A percentile compares a stretch with the other conserved stretches of the same genome.
These are phyloP conservation scores for Typhlichthys eigenmanni DNA, from an alignment of 2,797 vertebrate genomes.

Conservation along the genomic window DNA sequence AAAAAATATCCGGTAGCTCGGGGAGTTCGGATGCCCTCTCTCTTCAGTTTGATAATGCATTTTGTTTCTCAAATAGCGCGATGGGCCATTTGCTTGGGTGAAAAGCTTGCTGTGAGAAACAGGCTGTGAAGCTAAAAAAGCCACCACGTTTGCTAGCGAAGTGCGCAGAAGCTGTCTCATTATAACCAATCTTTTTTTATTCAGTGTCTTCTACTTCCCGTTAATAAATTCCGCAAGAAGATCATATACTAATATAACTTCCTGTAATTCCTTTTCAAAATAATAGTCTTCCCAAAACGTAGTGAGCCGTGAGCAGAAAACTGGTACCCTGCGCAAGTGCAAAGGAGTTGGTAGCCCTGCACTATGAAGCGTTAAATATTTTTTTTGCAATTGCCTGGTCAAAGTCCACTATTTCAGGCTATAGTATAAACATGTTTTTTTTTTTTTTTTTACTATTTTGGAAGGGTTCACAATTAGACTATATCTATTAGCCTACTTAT, in stretches of 20 bases:
- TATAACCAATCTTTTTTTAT: conserved; percentile 3
- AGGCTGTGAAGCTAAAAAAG: conserved; percentile 26
- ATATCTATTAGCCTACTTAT: too few relatives aligned
- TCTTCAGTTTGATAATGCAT: conserved; percentile 82
- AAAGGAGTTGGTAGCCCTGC: too few relatives aligned
- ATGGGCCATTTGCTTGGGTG: conserved; percentile 41
- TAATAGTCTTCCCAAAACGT: conserved; percentile 2
- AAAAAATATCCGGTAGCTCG: conserved; percentile 89
- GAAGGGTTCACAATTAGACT: too few relatives aligned
- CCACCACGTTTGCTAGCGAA: conserved; percentile 28
- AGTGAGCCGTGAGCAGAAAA: too few relatives aligned
- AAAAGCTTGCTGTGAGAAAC: conserved; percentile 39
- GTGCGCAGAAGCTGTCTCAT: conserved; percentile 58
- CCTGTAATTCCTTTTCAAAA: conserved; percentile 18
- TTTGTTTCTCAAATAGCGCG: conserved; percentile 58
- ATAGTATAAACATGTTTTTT: too few relatives aligned
- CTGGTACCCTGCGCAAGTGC: too few relatives aligned
- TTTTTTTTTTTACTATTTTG: too few relatives aligned
- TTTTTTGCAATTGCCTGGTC: too few relatives aligned
- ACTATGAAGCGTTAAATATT: too few relatives aligned
- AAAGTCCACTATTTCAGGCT: conserved; percentile 17
- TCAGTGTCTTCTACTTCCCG: conserved; percentile 52
- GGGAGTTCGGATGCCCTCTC: conserved; percentile 80
- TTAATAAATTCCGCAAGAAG: not conserved
- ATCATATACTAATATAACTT: fast-evolving